phyloP scores from a whole-genome alignment of 2,113 vertebrate genomes.

The Chaetodon auriga region DNA sequence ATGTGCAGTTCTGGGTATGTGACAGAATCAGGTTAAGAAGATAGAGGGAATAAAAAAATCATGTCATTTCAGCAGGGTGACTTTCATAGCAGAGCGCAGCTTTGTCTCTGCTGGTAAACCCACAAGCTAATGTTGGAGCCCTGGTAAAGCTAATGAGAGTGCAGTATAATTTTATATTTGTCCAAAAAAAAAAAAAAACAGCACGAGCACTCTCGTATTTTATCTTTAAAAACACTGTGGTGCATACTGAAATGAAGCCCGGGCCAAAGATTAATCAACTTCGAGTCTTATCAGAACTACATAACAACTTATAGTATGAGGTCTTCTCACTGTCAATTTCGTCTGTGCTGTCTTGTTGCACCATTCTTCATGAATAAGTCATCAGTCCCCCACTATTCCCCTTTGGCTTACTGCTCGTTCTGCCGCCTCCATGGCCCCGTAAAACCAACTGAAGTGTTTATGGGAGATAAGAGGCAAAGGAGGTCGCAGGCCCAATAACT shows the following conservation, averaged over 20 bases:
- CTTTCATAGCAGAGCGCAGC: constrained; percentile 57
- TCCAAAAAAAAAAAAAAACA: constrained; percentile 17
- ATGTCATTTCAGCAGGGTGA: constrained; percentile 61
- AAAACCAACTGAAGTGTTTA: constrained; percentile 85
- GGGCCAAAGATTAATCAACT: constrained; percentile 47
- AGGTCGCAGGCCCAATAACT: constrained; percentile 81
- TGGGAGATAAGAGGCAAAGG: constrained; percentile 81
- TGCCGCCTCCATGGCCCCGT: constrained; percentile 69
- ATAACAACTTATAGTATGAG: constrained; percentile 32
- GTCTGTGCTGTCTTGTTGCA: constrained; percentile 66
- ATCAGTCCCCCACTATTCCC: constrained; percentile 67
- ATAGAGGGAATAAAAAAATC: constrained; percentile 67
- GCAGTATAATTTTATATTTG: constrained; percentile 1
- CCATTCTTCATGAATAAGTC: constrained; percentile 80
- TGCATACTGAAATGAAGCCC: constrained; percentile 5
- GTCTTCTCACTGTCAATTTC: constrained; percentile 69
- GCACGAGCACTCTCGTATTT: constrained; percentile 12
- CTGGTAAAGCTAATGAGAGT: constrained; percentile 49
- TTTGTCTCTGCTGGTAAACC: constrained; percentile 51
- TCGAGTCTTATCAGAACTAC: constrained; percentile 51
- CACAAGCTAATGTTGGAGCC: constrained; percentile 45
- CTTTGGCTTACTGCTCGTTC: constrained; percentile 70
- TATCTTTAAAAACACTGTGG: constrained; percentile 8
- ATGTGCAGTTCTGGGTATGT: constrained; percentile 48
- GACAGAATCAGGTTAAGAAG: constrained; percentile 80